Percentiles rank a stretch among this genome's conserved stretches.
Conservation (phyloP, 2,113 vertebrate species). For the Halcyon malimbica region DNA sequence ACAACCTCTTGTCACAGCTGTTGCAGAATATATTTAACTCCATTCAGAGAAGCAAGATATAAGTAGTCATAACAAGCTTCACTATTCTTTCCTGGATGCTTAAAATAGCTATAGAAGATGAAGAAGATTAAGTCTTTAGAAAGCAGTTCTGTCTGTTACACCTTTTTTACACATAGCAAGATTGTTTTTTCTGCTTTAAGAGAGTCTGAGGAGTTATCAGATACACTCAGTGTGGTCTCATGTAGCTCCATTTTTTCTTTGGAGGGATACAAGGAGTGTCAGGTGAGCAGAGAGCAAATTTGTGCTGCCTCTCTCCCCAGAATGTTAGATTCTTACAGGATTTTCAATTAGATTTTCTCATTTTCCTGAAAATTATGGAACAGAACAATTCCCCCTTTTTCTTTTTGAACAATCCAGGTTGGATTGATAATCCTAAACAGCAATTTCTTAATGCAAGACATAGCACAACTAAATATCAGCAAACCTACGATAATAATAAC, state of each 20-base stretch:
- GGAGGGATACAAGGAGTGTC: not conserved
- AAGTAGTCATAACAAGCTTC: not conserved
- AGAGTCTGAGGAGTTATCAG: constrained; percentile 10
- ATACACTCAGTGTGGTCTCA: not conserved
- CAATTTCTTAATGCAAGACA: no score
- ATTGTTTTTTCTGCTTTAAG: not conserved
- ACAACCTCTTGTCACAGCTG: not conserved
- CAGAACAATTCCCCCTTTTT: not conserved
- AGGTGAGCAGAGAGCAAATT: not conserved
- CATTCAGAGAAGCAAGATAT: not conserved
- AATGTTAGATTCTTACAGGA: not conserved
- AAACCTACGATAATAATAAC: no score
- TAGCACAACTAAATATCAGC: no score
- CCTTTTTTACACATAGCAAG: not conserved
- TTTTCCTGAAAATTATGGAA: not conserved
- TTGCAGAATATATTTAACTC: not conserved
- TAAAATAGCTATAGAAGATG: not conserved
- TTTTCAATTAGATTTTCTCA: not conserved
- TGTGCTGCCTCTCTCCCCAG: rapidly evolving
- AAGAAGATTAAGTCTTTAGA: not conserved
- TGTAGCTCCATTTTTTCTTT: not conserved
- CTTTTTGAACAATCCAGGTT: no score
- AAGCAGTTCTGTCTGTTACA: not conserved
- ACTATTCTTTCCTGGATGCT: not conserved
- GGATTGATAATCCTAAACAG: no score